Base-by-base conservation (phyloP, 2,113 vertebrate genomes). In the Xiphias gladius region DNA sequence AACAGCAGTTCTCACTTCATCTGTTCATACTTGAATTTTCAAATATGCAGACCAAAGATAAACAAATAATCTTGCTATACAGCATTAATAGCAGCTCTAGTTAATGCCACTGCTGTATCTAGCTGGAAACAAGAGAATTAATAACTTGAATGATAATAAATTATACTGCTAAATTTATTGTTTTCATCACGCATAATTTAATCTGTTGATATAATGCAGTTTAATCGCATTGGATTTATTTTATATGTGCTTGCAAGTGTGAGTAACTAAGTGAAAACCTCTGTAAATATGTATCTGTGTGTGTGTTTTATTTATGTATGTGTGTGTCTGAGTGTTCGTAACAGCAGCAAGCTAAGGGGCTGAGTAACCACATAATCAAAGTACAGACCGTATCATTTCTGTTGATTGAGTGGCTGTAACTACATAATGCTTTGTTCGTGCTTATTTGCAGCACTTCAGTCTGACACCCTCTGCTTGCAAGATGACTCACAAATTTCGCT, bases 381-480 rank as follows among this genome's bases (percentile, higher is more conserved):
- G 88, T 76, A 82, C 85, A 76, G 57, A 70, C 54, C 19, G 28
- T 88, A 78, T 89, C 75, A 88, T 90, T 84, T 68, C 62, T 84
- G 79, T 62, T 91, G 89, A 91, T 90, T 85, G 87, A 87, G 85
- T 10, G 70, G 74, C 70, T 86, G 91, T 89, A 87, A 86, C 79
- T 37, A 73, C 86, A 83, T 80, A 84, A 90, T 79, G 69, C 68
- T 65, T 73, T 78, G 52, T 84, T 73, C 50, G 24, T 64, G 87
- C 83, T 76, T 73, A 50, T 90, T 88, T 52, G 58, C 76, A 35
- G 61, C 78, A 55, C 79, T 86, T 59, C 72, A 57, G 76, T 73
- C 68, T 55, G 81, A 84, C 76, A 73, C 63, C 35, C 72, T 57
- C 63, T 69, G 73, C 68, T 72, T 41, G 52, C 30, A 5, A 2